A percentile compares a stretch with the other conserved stretches of the same genome.
Conservation (phyloP, 2,113 vertebrate genomes). For the Tupaia tana region DNA sequence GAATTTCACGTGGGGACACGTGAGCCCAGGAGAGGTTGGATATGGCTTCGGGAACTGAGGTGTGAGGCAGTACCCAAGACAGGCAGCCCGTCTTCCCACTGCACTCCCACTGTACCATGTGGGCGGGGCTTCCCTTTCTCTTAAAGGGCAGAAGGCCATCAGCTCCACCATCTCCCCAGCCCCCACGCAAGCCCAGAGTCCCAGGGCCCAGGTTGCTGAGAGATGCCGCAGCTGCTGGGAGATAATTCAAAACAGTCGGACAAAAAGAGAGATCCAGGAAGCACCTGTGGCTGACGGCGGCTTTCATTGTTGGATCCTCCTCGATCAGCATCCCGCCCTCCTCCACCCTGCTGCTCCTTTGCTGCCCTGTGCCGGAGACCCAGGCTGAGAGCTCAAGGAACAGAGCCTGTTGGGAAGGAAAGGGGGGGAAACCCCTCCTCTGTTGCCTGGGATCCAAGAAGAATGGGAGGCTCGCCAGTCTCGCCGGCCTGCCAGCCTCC, state of each 20-base stretch:
- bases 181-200: slow-evolving; percentile 75
- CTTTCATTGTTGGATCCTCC: slow-evolving; percentile 81
- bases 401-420: neutral
- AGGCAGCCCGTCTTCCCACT: neutral
- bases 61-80: neutral
- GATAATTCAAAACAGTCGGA: slow-evolving; percentile 85
- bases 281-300: slow-evolving; percentile 86
- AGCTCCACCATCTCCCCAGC: neutral
- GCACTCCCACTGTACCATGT: neutral
- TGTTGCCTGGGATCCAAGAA: neutral
- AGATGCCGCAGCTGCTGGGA: slow-evolving; percentile 86
- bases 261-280: slow-evolving; percentile 84
- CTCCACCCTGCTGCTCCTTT: neutral
- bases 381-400: neutral
- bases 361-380: neutral
- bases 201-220: slow-evolving; percentile 77
- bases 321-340: slow-evolving; percentile 57
- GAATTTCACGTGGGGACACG: neutral
- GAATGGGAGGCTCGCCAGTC: slow-evolving; percentile 2
- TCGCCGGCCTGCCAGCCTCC: neutral
- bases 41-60: neutral
- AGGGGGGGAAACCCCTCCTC: neutral
- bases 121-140: slow-evolving; percentile 24
- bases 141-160: slow-evolving; percentile 30
- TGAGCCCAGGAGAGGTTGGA: neutral